These are phyloP conservation scores for Prenolepis imparis DNA, from an alignment of 2,888 invertebrate genomes.

Conservation along the genomic window DNA sequence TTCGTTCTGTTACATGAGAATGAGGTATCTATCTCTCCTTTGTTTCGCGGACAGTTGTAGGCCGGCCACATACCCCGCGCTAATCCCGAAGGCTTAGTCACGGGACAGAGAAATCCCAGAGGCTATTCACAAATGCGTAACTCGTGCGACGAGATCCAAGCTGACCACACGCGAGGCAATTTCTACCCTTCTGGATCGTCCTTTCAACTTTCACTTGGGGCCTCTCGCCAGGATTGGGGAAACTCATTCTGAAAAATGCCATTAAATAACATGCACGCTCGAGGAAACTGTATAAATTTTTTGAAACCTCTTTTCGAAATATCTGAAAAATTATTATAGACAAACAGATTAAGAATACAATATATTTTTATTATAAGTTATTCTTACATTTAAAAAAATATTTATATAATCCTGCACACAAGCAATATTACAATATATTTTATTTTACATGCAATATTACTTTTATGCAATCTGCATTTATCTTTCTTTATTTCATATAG, in stretches of 20 bases:
- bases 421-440: not conserved
- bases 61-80: slow-evolving; percentile 71
- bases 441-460: not conserved
- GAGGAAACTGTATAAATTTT: slow-evolving; percentile 24
- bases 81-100: slow-evolving; percentile 79
- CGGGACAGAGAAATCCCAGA: slow-evolving; percentile 79
- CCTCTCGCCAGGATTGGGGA: slow-evolving; percentile 42
- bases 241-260: slow-evolving; percentile 46
- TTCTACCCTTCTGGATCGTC: slow-evolving; percentile 55
- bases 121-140: slow-evolving; percentile 78
- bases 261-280: slow-evolving; percentile 30
- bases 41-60: slow-evolving; percentile 73
- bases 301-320: not conserved
- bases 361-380: slow-evolving; percentile 8
- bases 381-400: slow-evolving; percentile 4
- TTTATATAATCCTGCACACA: not conserved
- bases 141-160: slow-evolving; percentile 70
- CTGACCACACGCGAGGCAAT: slow-evolving; percentile 71
- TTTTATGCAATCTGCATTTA: not conserved
- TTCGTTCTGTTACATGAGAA: slow-evolving; percentile 28
- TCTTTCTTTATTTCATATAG: not conserved
- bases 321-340: not conserved
- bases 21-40: slow-evolving; percentile 61
- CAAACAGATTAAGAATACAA: not conserved
- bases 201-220: slow-evolving; percentile 62